These are phyloP conservation scores for Acrocephalus kingi DNA, from an alignment of 2,113 vertebrate genomes.

Conservation along the genomic window DNA sequence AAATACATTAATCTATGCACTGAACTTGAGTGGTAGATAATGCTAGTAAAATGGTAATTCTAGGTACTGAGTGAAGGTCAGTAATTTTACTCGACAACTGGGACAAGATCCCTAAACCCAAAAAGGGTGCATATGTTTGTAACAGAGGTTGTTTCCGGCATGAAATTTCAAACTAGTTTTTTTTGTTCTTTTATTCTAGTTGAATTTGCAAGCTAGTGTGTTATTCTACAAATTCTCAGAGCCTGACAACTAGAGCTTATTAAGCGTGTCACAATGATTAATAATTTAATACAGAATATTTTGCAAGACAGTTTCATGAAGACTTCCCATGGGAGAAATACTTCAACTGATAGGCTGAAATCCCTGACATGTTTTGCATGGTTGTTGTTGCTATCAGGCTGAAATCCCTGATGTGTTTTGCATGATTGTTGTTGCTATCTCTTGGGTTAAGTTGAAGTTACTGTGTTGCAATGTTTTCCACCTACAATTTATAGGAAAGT, in stretches of 20 bases:
- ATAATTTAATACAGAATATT: neutral
- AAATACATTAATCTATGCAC: neutral
- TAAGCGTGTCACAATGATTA: neutral
- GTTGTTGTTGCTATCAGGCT: neutral
- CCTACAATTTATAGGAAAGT: neutral
- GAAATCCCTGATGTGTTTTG: neutral
- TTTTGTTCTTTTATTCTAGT: neutral
- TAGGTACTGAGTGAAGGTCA: neutral
- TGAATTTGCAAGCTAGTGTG: neutral
- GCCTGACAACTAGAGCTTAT: neutral
- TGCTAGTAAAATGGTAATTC: neutral
- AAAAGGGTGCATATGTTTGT: neutral
- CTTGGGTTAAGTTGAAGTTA: neutral
- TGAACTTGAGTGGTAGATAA: neutral
- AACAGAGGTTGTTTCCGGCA: neutral
- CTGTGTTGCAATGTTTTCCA: neutral
- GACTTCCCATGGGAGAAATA: neutral
- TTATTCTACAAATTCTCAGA: neutral
- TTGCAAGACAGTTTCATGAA: neutral
- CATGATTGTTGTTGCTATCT: neutral
- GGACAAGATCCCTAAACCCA: neutral
- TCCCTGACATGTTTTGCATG: neutral
- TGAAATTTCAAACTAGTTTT: neutral
- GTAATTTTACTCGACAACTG: neutral
- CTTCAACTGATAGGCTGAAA: neutral